Percentiles rank a stretch among this genome's conserved stretches.
Conservation (phyloP, 2,113 vertebrate species). For the Puffinus mauretanicus region DNA sequence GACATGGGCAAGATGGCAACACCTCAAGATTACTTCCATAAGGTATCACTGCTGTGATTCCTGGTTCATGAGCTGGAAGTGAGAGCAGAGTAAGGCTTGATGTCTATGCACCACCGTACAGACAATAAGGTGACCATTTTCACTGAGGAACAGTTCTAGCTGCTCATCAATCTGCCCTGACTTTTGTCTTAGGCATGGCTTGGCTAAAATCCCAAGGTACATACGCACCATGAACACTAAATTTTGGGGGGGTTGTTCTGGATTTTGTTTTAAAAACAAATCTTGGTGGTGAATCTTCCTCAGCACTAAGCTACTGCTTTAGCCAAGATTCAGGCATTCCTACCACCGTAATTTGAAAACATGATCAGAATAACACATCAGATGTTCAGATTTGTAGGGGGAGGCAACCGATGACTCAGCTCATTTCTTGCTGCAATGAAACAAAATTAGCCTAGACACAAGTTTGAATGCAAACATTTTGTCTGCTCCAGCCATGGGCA, state of each 20-base stretch:
- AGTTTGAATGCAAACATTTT: background rate
- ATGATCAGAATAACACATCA: background rate
- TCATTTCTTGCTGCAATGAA: background rate
- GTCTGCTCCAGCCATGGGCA: background rate
- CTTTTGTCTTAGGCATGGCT: background rate
- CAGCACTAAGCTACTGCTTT: background rate
- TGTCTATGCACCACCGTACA: background rate
- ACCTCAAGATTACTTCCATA: background rate
- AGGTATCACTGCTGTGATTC: background rate
- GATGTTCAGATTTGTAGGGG: background rate
- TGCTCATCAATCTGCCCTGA: background rate
- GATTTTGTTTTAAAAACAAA: background rate
- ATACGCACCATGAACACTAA: background rate
- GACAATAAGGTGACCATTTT: background rate
- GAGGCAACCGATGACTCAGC: background rate
- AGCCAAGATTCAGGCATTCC: background rate
- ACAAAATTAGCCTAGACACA: background rate
- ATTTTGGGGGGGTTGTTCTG: accelerated
- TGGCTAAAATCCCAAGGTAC: background rate
- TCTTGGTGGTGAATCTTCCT: background rate
- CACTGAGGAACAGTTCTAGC: background rate
- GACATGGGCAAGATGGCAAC: background rate
- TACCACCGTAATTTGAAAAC: background rate
- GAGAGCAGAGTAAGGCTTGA: background rate
- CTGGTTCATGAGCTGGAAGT: background rate